phyloP scores from a whole-genome alignment of 2,888 invertebrate genomes.

The Lithophane semibrunnea region DNA sequence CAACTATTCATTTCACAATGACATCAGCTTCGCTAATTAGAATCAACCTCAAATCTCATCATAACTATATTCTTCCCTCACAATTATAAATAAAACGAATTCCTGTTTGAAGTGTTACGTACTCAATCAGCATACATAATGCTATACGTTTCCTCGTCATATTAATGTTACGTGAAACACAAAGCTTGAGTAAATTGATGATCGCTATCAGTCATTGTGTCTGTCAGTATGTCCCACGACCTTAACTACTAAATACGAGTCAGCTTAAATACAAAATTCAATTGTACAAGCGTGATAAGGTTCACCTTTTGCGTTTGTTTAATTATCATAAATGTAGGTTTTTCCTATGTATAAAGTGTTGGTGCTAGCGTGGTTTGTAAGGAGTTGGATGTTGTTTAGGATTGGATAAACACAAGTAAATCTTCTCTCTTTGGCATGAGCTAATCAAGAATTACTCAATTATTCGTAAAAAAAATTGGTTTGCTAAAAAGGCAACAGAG shows the following conservation, averaged over 20 bases:
- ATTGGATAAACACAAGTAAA: slow-evolving; percentile 9
- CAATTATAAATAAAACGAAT: slow-evolving; percentile 48
- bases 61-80: slow-evolving; percentile 21
- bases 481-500: background rate
- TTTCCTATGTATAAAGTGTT: slow-evolving; percentile 61
- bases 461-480: background rate
- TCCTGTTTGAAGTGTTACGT: slow-evolving; percentile 61
- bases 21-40: slow-evolving; percentile 37
- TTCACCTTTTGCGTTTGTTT: slow-evolving; percentile 70
- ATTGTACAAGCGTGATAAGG: slow-evolving; percentile 77
- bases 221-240: slow-evolving; percentile 83
- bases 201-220: slow-evolving; percentile 80
- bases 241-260: slow-evolving; percentile 75
- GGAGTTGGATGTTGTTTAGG: slow-evolving; percentile 25
- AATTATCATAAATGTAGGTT: slow-evolving; percentile 74
- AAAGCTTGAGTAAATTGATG: slow-evolving; percentile 84
- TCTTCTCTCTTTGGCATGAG: background rate
- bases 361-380: background rate
- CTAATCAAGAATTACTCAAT: background rate
- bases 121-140: slow-evolving; percentile 61
- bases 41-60: slow-evolving; percentile 27
- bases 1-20: background rate
- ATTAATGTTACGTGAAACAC: slow-evolving; percentile 70
- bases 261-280: slow-evolving; percentile 79
- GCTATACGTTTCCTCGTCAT: slow-evolving; percentile 71